Conservation (phyloP, 92 coral and sea anemone species). For the Siderastrea radians region DNA sequence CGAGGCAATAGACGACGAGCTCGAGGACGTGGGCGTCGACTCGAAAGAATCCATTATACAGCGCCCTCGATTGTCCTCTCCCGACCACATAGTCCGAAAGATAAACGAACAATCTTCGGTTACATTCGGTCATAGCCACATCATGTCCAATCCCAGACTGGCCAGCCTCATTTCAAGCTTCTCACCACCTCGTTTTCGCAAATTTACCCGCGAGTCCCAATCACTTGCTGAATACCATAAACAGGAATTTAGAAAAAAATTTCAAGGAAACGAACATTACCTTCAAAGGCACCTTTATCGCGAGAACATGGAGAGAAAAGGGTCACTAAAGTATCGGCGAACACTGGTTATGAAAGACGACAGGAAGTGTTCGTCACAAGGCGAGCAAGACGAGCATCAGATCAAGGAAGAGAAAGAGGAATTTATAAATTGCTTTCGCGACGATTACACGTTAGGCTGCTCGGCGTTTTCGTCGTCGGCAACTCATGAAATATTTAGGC, state of each 20-base stretch:
- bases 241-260: constrained; percentile 88
- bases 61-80: not conserved
- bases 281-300: constrained; percentile 86
- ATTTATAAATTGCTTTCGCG: constrained; percentile 29
- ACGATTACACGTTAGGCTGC: not conserved
- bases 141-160: constrained; percentile 64
- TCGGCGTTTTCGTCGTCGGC: not conserved
- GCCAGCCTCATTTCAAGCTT: constrained; percentile 82
- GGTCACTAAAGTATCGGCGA: not conserved
- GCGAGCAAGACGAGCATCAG: not conserved
- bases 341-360: not conserved
- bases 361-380: not conserved
- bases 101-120: constrained; percentile 1
- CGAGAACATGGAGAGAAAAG: constrained; percentile 41
- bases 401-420: constrained; percentile 55
- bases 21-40: not conserved
- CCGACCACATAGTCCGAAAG: not conserved
- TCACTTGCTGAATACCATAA: constrained; percentile 88
- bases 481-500: constrained; percentile 1
- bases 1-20: not conserved
- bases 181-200: constrained; percentile 66
- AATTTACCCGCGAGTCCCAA: constrained; percentile 55
- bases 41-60: not conserved
- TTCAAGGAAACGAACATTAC: constrained; percentile 93
- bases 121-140: constrained; percentile 6